Evolutionary conservation across 2,888 invertebrate species (phyloP).

Genomic region (Neuroscelio doddi): DNA sequence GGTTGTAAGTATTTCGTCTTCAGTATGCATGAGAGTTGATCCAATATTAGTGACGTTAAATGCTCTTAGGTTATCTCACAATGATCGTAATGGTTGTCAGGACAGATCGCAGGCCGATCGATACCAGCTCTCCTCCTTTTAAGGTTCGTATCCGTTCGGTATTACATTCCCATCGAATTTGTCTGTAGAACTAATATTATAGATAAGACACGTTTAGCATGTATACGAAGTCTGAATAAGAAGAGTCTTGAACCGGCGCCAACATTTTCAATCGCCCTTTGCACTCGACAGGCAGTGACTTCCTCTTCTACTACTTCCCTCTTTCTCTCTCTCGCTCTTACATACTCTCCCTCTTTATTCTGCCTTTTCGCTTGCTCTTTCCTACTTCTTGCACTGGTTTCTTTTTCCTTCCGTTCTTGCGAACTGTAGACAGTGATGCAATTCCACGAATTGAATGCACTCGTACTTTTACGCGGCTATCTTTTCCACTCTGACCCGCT

Average conservation of each 20-base stretch:
- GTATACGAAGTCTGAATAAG: slow-evolving; percentile 60
- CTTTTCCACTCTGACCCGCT: neutral
- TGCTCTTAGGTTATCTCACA: slow-evolving; percentile 28
- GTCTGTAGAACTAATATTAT: slow-evolving; percentile 53
- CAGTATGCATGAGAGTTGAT: slow-evolving; percentile 18
- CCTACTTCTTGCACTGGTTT: slow-evolving; percentile 12
- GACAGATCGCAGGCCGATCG: slow-evolving; percentile 26
- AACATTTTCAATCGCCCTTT: slow-evolving; percentile 66
- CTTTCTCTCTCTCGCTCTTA: slow-evolving; percentile 16
- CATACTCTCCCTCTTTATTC: slow-evolving; percentile 12
- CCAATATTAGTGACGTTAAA: slow-evolving; percentile 29
- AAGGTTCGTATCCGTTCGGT: slow-evolving; percentile 38
- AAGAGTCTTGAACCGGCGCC: slow-evolving; percentile 62
- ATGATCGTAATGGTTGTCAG: slow-evolving; percentile 34
- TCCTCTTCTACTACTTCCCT: slow-evolving; percentile 12
- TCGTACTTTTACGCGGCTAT: slow-evolving; percentile 48
- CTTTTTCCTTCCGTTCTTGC: slow-evolving; percentile 9
- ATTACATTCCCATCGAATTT: slow-evolving; percentile 52
- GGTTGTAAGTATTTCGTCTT: no score
- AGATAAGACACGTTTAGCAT: slow-evolving; percentile 55
- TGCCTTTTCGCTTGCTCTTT: slow-evolving; percentile 1
- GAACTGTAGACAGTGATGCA: slow-evolving; percentile 54
- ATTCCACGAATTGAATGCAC: slow-evolving; percentile 60
- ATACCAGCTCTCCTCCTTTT: slow-evolving; percentile 9
- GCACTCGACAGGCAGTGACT: slow-evolving; percentile 47